Evolutionary conservation across 35 echinoderm and acorn worm species (phyloP).

Genomic region (Apostichopus californicus): DNA sequence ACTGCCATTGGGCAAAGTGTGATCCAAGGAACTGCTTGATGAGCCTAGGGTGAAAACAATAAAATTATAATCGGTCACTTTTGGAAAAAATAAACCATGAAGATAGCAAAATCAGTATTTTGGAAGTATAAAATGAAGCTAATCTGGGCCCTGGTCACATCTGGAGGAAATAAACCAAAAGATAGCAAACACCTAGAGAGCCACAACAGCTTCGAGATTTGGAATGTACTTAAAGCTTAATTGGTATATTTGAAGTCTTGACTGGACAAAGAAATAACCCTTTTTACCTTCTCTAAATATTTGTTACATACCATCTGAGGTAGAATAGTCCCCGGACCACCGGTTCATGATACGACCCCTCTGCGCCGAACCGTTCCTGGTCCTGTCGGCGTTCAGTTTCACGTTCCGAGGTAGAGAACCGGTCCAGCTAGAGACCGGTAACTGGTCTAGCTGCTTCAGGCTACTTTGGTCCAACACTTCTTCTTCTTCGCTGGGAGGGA

Average conservation of each 20-base stretch:
- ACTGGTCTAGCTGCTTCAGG: conserved; percentile 25
- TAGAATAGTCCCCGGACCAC: conserved; percentile 54
- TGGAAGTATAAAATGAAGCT: no score
- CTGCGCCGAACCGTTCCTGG: conserved; percentile 23
- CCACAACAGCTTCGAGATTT: no score
- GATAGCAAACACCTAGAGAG: no score
- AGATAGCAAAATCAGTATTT: no score
- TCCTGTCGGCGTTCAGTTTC: conserved; percentile 19
- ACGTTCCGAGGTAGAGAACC: conserved; percentile 53
- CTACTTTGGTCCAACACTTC: background rate
- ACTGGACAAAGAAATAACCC: no score
- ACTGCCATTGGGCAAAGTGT: conserved; percentile 32
- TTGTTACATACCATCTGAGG: conserved; percentile 45
- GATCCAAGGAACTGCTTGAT: conserved; percentile 50
- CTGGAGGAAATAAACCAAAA: no score
- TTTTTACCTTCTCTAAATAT: background rate
- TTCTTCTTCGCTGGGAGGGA: conserved; percentile 17
- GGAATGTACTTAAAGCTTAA: no score
- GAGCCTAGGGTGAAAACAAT: background rate
- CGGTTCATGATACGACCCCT: conserved; percentile 53
- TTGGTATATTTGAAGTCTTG: no score
- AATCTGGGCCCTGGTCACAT: no score
- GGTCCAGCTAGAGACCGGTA: conserved; percentile 42
- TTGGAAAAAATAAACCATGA: no score
- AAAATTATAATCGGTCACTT: no score